A percentile compares a stretch with the other conserved stretches of the same genome.
Conservation (phyloP, 2,797 vertebrate genomes). For the Danio tinwini region DNA sequence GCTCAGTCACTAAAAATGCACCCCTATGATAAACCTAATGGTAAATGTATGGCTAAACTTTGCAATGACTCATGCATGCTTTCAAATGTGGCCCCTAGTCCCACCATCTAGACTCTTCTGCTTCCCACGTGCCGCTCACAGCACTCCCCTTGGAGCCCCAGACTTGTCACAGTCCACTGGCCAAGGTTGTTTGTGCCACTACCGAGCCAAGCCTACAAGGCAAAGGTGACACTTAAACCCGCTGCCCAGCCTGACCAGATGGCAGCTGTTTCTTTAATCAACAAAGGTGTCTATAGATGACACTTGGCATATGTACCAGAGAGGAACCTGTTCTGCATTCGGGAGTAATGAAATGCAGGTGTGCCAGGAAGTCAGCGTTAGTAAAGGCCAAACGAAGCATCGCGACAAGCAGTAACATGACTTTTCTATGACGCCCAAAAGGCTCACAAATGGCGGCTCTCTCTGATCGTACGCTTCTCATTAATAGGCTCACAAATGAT, state of each 20-base stretch:
- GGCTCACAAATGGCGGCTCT: slow-evolving; percentile 61
- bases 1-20: no score
- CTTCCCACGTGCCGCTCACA: slow-evolving; percentile 54
- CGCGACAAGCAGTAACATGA: slow-evolving; percentile 68
- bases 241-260: slow-evolving; percentile 67
- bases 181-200: slow-evolving; percentile 70
- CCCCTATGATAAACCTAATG: no score
- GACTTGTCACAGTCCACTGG: no score
- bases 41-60: no score
- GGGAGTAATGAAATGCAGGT: slow-evolving; percentile 50
- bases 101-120: not conserved
- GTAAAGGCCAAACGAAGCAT: slow-evolving; percentile 40
- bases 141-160: slow-evolving; percentile 72
- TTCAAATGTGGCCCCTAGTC: no score
- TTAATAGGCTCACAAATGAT: slow-evolving; percentile 62
- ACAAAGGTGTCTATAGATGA: slow-evolving; percentile 46
- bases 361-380: slow-evolving; percentile 67
- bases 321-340: slow-evolving; percentile 61
- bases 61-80: no score
- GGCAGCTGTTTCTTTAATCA: slow-evolving; percentile 57
- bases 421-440: slow-evolving; percentile 57
- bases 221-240: slow-evolving; percentile 64
- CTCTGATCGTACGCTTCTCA: slow-evolving; percentile 55
- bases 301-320: slow-evolving; percentile 40
- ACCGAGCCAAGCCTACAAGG: slow-evolving; percentile 46